Percentiles rank a stretch among this genome's conserved stretches.
These are phyloP conservation scores for Xestia sexstrigata DNA, from an alignment of 2,888 invertebrate genomes.

Conservation along the genomic window DNA sequence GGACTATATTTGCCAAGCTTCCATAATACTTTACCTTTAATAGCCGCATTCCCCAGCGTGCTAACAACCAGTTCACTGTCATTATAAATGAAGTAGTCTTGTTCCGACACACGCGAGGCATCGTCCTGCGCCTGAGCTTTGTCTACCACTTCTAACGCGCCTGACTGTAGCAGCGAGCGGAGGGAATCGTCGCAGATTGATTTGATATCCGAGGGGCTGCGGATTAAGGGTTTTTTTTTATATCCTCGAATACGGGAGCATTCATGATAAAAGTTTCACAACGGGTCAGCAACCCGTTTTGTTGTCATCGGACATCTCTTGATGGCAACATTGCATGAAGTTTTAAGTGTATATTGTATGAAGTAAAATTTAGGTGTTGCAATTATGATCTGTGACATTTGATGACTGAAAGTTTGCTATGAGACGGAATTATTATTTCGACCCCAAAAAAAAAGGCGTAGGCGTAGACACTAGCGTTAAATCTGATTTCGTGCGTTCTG, in stretches of 20 bases:
- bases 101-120: background rate
- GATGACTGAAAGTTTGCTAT: no score
- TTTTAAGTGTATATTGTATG: no score
- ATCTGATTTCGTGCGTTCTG: background rate
- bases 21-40: slow-evolving; percentile 93
- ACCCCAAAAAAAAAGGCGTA: no score
- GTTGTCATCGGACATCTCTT: background rate
- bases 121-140: slow-evolving; percentile 11
- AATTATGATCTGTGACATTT: no score
- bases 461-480: no score
- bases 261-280: background rate
- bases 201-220: slow-evolving; percentile 73
- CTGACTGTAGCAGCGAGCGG: slow-evolving; percentile 73
- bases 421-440: no score
- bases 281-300: background rate
- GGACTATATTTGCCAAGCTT: no score
- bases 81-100: slow-evolving; percentile 61
- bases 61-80: slow-evolving; percentile 91
- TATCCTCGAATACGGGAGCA: background rate
- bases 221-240: background rate
- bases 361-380: no score
- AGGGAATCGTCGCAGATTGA: slow-evolving; percentile 77
- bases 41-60: slow-evolving; percentile 94
- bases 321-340: background rate
- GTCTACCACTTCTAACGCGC: slow-evolving; percentile 74